Evolutionary conservation across 2,797 vertebrate genomes (phyloP).

Genomic region (Anas flavirostris): DNA sequence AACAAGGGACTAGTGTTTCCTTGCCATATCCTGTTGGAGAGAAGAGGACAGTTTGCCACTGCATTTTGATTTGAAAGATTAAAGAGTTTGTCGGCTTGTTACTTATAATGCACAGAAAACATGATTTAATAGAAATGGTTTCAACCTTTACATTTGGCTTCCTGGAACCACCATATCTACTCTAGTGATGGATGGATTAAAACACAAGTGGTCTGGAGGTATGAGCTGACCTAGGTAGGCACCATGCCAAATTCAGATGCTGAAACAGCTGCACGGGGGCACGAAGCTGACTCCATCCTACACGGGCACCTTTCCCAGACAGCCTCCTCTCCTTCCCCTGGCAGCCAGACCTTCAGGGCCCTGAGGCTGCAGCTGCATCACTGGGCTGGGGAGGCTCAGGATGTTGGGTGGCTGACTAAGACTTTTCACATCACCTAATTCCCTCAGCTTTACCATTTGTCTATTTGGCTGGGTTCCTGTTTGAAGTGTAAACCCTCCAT

Average conservation of each 20-base stretch:
- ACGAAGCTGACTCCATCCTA: neutral
- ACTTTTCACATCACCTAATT: neutral
- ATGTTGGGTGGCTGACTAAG: neutral
- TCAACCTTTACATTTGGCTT: neutral
- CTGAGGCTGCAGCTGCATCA: neutral
- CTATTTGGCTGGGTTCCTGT: neutral
- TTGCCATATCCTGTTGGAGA: neutral
- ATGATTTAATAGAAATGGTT: neutral
- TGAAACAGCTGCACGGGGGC: neutral
- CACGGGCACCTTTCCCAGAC: neutral
- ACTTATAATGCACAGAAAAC: neutral
- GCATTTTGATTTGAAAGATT: neutral
- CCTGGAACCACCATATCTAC: neutral
- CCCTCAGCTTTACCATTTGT: neutral
- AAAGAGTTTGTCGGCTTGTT: fast-evolving
- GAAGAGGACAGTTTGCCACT: neutral
- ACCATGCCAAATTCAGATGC: neutral
- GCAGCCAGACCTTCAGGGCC: neutral
- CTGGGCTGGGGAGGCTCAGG: neutral
- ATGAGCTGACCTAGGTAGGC: neutral
- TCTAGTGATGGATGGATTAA: neutral
- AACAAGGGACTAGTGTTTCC: neutral
- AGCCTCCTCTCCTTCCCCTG: neutral
- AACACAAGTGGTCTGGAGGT: neutral
- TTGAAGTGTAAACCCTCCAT: neutral